Evolutionary conservation across 2,888 invertebrate genomes (phyloP), one percentile per base, ranked within the genome.

Genomic region (Ditula angustiorana): DNA sequence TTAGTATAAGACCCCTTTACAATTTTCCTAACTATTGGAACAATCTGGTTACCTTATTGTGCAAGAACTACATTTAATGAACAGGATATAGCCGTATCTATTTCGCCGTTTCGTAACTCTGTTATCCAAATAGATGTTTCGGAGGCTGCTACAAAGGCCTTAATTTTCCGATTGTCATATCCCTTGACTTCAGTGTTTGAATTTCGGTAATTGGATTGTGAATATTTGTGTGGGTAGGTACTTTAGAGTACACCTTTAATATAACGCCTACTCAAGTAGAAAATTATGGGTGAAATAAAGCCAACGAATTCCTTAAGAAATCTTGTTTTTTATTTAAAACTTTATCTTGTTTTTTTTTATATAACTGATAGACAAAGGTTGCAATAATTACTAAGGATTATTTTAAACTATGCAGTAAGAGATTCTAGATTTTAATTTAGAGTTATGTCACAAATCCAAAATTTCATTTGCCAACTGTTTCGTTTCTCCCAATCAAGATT

Each of bases 171-270:
- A 67, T 65, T 71, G 69, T 71, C 69, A 67, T 69, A 62, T 66
- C 71, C 69, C 67, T 68, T 71, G 67, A 71, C 62, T 70, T 60
- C 26, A 49, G 67, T 68, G 70, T 72, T 72, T 70, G 70, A 69
- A 68, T 69, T 70, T 67, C 67, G 47, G 58, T 72, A 71, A 72
- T 72, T 72, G 70, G 66, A 70, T 70, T 64, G 53, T 64, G 58
- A 64, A 67, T 64, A 61, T 66, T 66, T 61, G 52, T 61, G 30
- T 61, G 47, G 28, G 16, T 44, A 19, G 11, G n/a, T 11, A 5
- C 11, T 56, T 56, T 11, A 10, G 44, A 46, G 21, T 30, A 26
- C 13, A 35, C 21, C 33, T 35, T 53, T 7, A 8, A n/a, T 19
- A 11, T 13, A 8, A 1, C 13, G 35, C 8, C 35, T 52, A 11